Conservation (phyloP, 2,797 vertebrate genomes). For the Diplodus puntazzo region DNA sequence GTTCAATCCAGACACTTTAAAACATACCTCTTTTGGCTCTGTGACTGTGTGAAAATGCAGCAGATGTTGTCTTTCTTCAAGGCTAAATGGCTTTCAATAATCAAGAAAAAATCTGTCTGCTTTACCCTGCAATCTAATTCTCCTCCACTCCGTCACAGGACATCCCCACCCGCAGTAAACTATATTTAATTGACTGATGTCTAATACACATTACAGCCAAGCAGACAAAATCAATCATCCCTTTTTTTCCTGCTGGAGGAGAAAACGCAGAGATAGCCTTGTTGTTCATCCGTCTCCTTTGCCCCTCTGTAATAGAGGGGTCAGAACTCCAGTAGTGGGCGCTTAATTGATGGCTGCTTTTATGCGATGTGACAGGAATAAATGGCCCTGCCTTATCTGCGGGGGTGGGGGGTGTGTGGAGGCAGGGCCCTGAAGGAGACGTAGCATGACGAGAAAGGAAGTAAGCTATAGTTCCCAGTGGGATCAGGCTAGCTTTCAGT, state of each 20-base stretch:
- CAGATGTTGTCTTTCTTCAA: constrained; percentile 26
- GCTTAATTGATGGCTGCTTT: constrained; percentile 83
- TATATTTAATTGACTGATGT: constrained; percentile 79
- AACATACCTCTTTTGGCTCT: neutral
- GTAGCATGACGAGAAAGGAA: constrained; percentile 65
- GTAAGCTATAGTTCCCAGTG: constrained; percentile 72
- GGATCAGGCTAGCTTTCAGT: constrained; percentile 53
- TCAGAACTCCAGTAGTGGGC: constrained; percentile 73
- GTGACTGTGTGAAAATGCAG: constrained; percentile 1
- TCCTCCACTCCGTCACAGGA: constrained; percentile 37
- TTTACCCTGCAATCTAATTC: constrained; percentile 31
- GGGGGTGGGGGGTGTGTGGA: constrained; percentile 35
- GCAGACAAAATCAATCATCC: constrained; percentile 76
- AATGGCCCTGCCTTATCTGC: constrained; percentile 78
- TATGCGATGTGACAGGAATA: constrained; percentile 80
- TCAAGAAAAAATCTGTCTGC: constrained; percentile 37
- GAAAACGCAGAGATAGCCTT: constrained; percentile 65
- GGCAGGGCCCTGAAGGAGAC: constrained; percentile 63
- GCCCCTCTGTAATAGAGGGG: constrained; percentile 76
- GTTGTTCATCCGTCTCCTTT: constrained; percentile 72
- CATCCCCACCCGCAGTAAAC: constrained; percentile 60
- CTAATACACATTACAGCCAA: constrained; percentile 64
- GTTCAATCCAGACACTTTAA: neutral
- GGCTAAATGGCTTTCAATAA: constrained; percentile 44
- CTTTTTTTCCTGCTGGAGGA: constrained; percentile 56